Evolutionary conservation across 2,888 invertebrate genomes (phyloP).

Genomic region (Ophion obscuratus): DNA sequence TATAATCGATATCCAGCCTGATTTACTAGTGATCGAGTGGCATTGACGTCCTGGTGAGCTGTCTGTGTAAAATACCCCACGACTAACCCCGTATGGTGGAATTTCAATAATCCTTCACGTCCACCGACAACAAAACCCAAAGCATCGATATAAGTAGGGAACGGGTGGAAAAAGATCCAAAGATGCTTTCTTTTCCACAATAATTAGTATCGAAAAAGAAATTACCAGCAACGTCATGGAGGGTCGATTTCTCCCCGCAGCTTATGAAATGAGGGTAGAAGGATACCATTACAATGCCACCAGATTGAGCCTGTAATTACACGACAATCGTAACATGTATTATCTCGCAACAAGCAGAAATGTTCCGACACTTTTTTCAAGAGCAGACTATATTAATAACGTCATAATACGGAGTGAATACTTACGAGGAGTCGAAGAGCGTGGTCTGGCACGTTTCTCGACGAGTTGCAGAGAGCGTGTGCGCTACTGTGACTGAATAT

Average conservation of each 20-base stretch:
- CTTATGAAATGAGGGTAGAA: conserved; percentile 88
- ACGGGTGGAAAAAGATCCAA: background rate
- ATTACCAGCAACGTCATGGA: conserved; percentile 87
- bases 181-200: background rate
- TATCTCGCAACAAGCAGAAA: background rate
- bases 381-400: conserved; percentile 7
- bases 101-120: too few species aligned
- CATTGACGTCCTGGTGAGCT: too few species aligned
- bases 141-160: background rate
- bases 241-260: conserved; percentile 86
- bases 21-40: background rate
- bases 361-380: background rate
- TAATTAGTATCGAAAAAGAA: conserved; percentile 50
- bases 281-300: conserved; percentile 88
- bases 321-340: too few species aligned
- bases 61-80: too few species aligned
- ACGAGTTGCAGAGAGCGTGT: conserved; percentile 86
- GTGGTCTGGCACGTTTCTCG: conserved; percentile 87
- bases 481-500: conserved; percentile 87
- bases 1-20: background rate
- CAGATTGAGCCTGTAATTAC: conserved; percentile 85
- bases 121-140: too few species aligned
- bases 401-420: conserved; percentile 44
- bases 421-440: conserved; percentile 86
- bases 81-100: too few species aligned